Conservation (phyloP, 2,797 vertebrate genomes). For the Myotis pilosus region DNA sequence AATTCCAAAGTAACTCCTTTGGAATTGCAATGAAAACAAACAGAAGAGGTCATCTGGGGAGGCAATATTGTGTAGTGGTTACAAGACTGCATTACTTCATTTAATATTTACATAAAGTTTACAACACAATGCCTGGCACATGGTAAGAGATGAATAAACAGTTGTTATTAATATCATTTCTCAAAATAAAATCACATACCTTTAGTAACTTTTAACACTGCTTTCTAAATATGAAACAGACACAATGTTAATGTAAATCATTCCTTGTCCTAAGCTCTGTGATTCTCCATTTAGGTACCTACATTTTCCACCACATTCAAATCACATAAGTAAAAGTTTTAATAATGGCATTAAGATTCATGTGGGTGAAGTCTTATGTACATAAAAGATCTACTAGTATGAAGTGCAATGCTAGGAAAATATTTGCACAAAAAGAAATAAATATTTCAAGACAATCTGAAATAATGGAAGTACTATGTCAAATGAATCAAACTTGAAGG, state of each 20-base stretch:
- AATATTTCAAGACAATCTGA: constrained; percentile 9
- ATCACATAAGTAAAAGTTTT: neutral
- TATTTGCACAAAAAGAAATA: neutral
- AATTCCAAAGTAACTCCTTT: neutral
- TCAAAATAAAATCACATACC: neutral
- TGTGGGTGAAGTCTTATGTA: neutral
- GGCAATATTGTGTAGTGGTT: neutral
- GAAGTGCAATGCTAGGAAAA: neutral
- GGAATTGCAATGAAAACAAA: neutral
- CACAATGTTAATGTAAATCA: neutral
- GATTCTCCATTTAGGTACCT: neutral
- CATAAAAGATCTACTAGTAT: neutral
- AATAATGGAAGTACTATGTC: neutral
- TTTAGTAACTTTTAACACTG: neutral
- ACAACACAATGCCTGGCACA: neutral
- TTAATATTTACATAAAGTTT: neutral
- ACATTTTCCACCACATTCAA: neutral
- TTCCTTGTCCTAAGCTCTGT: neutral
- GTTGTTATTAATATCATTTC: constrained; percentile 12
- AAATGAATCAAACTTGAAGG: neutral
- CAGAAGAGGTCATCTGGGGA: neutral
- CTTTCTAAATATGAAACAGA: neutral
- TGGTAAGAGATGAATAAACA: neutral
- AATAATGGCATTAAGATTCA: neutral
- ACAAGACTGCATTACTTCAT: neutral